These are phyloP conservation scores for Steinernema khuongi DNA, from an alignment of 1,140 invertebrate genomes.

Conservation along the genomic window DNA sequence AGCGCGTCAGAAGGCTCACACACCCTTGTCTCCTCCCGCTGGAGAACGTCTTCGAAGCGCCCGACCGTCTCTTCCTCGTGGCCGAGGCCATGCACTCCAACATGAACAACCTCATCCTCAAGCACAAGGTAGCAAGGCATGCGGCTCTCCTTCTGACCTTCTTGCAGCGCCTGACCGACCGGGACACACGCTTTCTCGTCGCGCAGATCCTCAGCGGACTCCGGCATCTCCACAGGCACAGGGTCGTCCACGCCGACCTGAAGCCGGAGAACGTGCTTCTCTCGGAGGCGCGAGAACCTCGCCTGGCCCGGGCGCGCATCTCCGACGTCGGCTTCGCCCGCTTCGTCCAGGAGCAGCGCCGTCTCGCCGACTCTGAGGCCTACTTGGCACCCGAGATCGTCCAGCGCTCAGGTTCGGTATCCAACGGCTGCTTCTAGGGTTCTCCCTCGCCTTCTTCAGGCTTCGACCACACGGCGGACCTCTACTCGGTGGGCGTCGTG, in stretches of 20 bases:
- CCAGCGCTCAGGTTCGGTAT: not conserved
- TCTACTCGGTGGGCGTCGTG: not conserved
- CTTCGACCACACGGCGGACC: not conserved
- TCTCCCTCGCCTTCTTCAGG: too few species aligned
- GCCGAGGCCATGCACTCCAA: constrained; percentile 73
- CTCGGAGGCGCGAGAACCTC: constrained; percentile 38
- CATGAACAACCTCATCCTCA: constrained; percentile 99
- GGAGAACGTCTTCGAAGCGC: constrained; percentile 96
- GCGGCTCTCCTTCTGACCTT: not conserved
- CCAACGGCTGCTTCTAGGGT: too few species aligned
- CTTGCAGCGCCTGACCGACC: constrained; percentile 44
- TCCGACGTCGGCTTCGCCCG: constrained; percentile 98
- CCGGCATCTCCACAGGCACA: constrained; percentile 95
- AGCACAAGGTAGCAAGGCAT: constrained; percentile 7
- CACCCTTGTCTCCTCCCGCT: constrained; percentile 63
- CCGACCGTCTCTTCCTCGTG: constrained; percentile 72
- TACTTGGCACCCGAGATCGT: not conserved
- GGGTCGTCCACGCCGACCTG: constrained; percentile 66
- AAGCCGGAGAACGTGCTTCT: constrained; percentile 67
- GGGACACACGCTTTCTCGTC: constrained; percentile 52
- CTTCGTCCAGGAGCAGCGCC: constrained; percentile 78
- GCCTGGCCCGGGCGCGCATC: constrained; percentile 68
- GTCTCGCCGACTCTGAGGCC: not conserved
- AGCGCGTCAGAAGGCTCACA: constrained; percentile 52
- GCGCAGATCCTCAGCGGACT: constrained; percentile 83